Evolutionary conservation across 2,888 invertebrate genomes (phyloP), one percentile per base, ranked within the genome.

Genomic region (Elaeidobius kamerunicus): DNA sequence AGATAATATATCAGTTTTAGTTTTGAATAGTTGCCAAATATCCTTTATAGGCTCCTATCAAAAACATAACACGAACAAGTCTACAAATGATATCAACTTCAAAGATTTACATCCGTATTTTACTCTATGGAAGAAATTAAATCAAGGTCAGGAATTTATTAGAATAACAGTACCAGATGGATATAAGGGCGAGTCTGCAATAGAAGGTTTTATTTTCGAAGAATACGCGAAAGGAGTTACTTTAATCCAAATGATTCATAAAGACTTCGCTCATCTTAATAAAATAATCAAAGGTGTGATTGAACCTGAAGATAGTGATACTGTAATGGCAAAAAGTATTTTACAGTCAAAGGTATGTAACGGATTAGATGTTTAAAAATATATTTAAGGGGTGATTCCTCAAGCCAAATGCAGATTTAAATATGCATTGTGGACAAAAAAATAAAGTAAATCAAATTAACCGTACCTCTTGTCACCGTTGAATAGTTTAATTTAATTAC

Each of bases 61-160:
- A 27, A 40, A 40, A 15, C 44, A 48, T 27, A 43, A 11, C 11
- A 16, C 5, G 14, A 17, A 43, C n/a, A 17, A 15, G 19, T 3
- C 14, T 4, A 18, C 15, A 15, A 38, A 46, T 20, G 35, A 51
- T 7, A 39, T 34, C 3, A 34, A 57, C 19, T 77, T 81, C 50
- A 73, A 80, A 65, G 77, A 83, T 64, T 70, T 85, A 48, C 71
- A 81, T n/a, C 87, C 89, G 0, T 74, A 91, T 41, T 77, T 93
- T 20, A 81, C 81, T 49, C 69, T 91, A 2, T 95, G 95, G 94
- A 91, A 91, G 68, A 91, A 90, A 69, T 64, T 83, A 16, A 83
- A 83, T 75, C 80, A 84, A 7, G 79, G 78, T 1, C 64, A 69
- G 12, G 71, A 72, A 56, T 74, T 71, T 57, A 59, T 73, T 2